These are phyloP conservation scores for Drosophila vallismaia DNA, from an alignment of 2,888 invertebrate genomes.

Conservation along the genomic window DNA sequence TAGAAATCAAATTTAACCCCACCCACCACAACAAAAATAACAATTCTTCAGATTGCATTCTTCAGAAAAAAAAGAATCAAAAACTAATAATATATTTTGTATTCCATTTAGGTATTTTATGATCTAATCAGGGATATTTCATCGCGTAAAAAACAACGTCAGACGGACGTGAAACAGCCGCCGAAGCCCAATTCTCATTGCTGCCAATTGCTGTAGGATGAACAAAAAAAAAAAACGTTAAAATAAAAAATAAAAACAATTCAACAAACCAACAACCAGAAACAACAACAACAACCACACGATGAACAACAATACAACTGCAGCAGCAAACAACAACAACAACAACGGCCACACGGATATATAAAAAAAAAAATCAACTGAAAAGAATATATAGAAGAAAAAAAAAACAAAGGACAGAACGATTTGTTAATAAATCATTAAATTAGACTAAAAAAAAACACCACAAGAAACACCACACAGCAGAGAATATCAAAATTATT, in stretches of 20 bases:
- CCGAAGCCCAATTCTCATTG: constrained; percentile 83
- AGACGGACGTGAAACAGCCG: constrained; percentile 84
- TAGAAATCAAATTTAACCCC: constrained; percentile 25
- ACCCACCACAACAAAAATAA: constrained; percentile 24
- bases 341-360: constrained; percentile 42
- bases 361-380: constrained; percentile 5
- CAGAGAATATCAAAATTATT: constrained; percentile 6
- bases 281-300: constrained; percentile 26
- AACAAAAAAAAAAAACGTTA: constrained; percentile 49
- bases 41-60: background rate
- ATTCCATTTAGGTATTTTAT: constrained; percentile 82
- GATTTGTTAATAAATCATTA: constrained; percentile 41
- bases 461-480: constrained; percentile 11
- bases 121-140: constrained; percentile 85
- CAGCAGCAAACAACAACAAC: constrained; percentile 42
- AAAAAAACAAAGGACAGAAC: constrained; percentile 17
- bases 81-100: constrained; percentile 10
- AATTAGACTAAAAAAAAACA: constrained; percentile 29
- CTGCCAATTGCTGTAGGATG: constrained; percentile 84
- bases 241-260: constrained; percentile 18
- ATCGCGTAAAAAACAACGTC: constrained; percentile 84
- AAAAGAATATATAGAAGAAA: background rate
- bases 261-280: constrained; percentile 11
- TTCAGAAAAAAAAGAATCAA: too few relatives aligned
- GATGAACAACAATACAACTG: constrained; percentile 24